These are phyloP conservation scores for Papilio demoleus DNA, from an alignment of 2,888 invertebrate species.

Conservation along the genomic window DNA sequence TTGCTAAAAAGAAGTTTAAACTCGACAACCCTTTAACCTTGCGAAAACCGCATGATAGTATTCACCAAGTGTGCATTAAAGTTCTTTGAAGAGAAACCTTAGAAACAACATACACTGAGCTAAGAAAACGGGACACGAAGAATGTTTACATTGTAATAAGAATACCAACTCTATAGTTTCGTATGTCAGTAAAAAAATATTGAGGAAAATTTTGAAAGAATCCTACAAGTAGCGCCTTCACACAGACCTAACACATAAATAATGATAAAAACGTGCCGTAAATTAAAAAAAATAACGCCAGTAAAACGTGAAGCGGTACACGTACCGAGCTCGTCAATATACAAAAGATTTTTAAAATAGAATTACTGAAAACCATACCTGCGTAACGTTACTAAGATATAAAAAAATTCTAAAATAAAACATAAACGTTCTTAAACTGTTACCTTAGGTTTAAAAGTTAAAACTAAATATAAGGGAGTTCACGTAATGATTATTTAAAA, in stretches of 20 bases:
- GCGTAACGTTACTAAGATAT: slow-evolving; percentile 71
- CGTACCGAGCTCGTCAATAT: slow-evolving; percentile 25
- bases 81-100: slow-evolving; percentile 43
- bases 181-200: slow-evolving; percentile 5
- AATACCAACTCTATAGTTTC: slow-evolving; percentile 1
- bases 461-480: slow-evolving; percentile 1
- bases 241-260: slow-evolving; percentile 36
- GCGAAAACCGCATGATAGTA: slow-evolving; percentile 44
- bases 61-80: slow-evolving; percentile 45
- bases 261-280: slow-evolving; percentile 40
- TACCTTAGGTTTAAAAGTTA: background rate
- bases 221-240: slow-evolving; percentile 21
- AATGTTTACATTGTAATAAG: slow-evolving; percentile 10
- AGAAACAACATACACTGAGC: slow-evolving; percentile 27
- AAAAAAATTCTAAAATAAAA: slow-evolving; percentile 38
- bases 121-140: slow-evolving; percentile 2
- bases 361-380: slow-evolving; percentile 65
- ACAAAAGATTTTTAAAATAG: slow-evolving; percentile 60
- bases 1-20: slow-evolving; percentile 47
- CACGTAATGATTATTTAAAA: slow-evolving; percentile 3
- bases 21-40: slow-evolving; percentile 50
- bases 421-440: background rate
- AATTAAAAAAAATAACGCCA: slow-evolving; percentile 23
- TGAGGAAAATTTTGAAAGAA: slow-evolving; percentile 16
- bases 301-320: slow-evolving; percentile 13